phyloP scores from a whole-genome alignment of 2,888 invertebrate genomes.

The Stenotaenia linearis region DNA sequence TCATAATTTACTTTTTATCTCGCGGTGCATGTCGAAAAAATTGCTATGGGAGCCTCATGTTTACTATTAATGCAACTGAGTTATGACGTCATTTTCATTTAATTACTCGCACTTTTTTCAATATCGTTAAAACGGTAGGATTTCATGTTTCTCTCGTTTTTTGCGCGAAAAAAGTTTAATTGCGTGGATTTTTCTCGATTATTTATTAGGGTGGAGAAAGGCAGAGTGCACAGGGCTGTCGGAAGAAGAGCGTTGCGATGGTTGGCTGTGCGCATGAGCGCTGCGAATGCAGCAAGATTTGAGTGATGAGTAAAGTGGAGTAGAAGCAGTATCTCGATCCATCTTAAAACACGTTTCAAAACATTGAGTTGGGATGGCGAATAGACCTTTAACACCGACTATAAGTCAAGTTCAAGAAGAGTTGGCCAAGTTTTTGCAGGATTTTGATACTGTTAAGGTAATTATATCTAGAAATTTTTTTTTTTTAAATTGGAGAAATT shows the following conservation, averaged over 20 bases:
- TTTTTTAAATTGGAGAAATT: background rate
- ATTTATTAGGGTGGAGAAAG: background rate
- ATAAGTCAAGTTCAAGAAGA: slow-evolving; percentile 18
- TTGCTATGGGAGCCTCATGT: background rate
- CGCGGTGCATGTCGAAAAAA: background rate
- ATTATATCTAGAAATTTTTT: background rate
- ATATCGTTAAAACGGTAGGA: background rate
- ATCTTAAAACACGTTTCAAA: background rate
- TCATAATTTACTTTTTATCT: slow-evolving; percentile 3
- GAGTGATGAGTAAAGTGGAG: slow-evolving; percentile 6
- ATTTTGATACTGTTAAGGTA: slow-evolving; percentile 24
- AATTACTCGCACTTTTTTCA: background rate
- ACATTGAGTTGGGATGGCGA: background rate
- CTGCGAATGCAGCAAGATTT: background rate
- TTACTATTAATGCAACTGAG: too few relatives aligned
- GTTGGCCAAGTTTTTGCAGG: slow-evolving; percentile 16
- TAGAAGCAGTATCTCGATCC: background rate
- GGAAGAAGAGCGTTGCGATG: background rate
- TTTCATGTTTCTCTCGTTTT: background rate
- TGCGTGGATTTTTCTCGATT: background rate
- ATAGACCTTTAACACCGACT: slow-evolving; percentile 3
- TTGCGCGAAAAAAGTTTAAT: background rate
- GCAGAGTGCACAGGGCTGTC: background rate
- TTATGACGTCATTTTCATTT: background rate
- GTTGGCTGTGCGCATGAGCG: background rate